Evolutionary conservation across 2,888 invertebrate species (phyloP).

Genomic region (Pyrrhia umbra): DNA sequence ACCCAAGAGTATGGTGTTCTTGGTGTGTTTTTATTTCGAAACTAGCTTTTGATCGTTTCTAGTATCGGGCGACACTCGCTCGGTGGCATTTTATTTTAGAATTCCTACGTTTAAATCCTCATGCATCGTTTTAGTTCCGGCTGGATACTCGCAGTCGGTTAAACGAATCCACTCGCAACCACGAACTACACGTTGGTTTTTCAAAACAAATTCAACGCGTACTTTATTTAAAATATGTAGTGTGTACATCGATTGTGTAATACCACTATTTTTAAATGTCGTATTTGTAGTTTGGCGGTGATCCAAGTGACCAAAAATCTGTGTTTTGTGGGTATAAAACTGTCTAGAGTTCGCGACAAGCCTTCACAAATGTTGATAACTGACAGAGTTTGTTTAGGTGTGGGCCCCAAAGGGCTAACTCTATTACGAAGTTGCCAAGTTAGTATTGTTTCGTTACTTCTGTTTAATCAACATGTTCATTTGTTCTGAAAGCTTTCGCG

Average conservation of each 20-base stretch:
- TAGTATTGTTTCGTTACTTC: constrained; percentile 56
- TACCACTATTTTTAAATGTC: constrained; percentile 55
- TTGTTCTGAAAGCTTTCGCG: constrained; percentile 51
- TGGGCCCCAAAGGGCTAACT: constrained; percentile 57
- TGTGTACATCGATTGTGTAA: constrained; percentile 41
- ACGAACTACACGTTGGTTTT: constrained; percentile 6
- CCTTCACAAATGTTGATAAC: constrained; percentile 53
- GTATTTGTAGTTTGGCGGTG: constrained; percentile 50
- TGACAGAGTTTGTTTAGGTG: constrained; percentile 60
- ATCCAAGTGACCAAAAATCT: constrained; percentile 48
- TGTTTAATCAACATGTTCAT: constrained; percentile 59
- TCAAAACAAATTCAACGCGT: constrained; percentile 28
- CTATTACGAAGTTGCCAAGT: constrained; percentile 54
- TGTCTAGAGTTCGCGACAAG: constrained; percentile 23
- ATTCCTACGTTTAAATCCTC: constrained; percentile 30
- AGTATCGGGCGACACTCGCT: constrained; percentile 16
- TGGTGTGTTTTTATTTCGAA: constrained; percentile 15
- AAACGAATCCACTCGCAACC: constrained; percentile 24
- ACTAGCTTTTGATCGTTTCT: constrained; percentile 7
- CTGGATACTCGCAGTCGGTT: constrained; percentile 26
- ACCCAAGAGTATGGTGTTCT: neutral
- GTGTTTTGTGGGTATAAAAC: constrained; percentile 32
- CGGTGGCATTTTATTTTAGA: constrained; percentile 28
- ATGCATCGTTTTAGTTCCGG: constrained; percentile 35
- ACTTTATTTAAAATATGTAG: constrained; percentile 40